A percentile compares a stretch with the other conserved stretches of the same genome.
Evolutionary conservation across 2,888 invertebrate genomes (phyloP).

Genomic region (Callinectes sapidus): DNA sequence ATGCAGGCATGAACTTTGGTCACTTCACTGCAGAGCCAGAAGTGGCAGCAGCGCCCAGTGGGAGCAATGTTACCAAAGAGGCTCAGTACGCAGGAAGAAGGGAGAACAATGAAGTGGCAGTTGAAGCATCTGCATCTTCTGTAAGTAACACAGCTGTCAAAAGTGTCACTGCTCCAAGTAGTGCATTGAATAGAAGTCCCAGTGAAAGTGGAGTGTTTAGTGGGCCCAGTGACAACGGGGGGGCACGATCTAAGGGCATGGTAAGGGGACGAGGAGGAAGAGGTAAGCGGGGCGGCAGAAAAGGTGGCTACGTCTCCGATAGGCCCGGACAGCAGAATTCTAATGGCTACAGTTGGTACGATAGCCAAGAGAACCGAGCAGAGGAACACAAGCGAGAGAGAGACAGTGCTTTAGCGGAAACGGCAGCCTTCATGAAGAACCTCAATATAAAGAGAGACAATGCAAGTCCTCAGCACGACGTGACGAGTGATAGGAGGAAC

Average conservation of each 20-base stretch:
- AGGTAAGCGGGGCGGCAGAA: constrained; percentile 52
- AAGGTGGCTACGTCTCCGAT: constrained; percentile 41
- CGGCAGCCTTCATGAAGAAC: constrained; percentile 63
- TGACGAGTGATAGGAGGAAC: constrained; percentile 19
- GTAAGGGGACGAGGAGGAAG: constrained; percentile 47
- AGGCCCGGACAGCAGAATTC: constrained; percentile 30
- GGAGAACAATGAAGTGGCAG: neutral
- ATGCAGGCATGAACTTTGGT: constrained; percentile 16
- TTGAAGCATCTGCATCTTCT: neutral
- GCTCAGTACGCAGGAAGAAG: neutral
- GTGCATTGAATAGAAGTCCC: constrained; percentile 18
- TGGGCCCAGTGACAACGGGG: constrained; percentile 14
- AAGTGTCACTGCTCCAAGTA: constrained; percentile 13
- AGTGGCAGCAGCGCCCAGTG: neutral
- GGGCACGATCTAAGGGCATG: constrained; percentile 36
- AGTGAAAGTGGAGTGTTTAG: constrained; percentile 36
- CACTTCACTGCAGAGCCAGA: neutral
- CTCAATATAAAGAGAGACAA: constrained; percentile 37
- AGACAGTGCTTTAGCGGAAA: constrained; percentile 56
- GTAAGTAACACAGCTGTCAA: neutral
- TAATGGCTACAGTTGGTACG: constrained; percentile 22
- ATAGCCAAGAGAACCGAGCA: constrained; percentile 36
- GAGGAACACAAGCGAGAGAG: constrained; percentile 54
- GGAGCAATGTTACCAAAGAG: neutral
- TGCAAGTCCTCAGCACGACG: constrained; percentile 29